Base-by-base conservation (phyloP, 92 coral and sea anemone genomes). In the Phenganax marumi region DNA sequence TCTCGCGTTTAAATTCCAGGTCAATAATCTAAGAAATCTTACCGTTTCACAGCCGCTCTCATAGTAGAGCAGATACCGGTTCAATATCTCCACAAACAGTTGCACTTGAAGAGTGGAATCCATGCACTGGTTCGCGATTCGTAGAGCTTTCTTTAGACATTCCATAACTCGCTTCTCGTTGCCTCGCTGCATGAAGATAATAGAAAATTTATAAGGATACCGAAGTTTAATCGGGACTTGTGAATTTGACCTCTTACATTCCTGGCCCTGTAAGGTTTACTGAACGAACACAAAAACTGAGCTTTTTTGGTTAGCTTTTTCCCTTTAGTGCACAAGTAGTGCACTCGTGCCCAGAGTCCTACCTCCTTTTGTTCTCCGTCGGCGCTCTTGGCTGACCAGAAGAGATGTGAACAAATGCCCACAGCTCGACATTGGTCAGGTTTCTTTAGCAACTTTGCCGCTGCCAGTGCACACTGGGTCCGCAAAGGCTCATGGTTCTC, bases 381-480 rank as follows among this genome's bases (percentile, higher is more conserved):
- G 21, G 89, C 85, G 82, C 97, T 91, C 73, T 91, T 96, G 53
- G 93, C 99, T 14, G 99, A 92, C 99, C 99, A 96, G 65, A 96
- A 96, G 81, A 96, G 89, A 80, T 96, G 99, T 21, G 99, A 96
- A 77, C 99, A 96, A 64, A 96, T 97, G 9, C 91, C 97, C 3
- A 96, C 99, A 25, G 99, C 97, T 18, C 99, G 93, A 71, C 99
- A 96, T 84, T 96, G 99, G 73, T 91, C 99, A 9, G 99, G 99
- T 75, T 96, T 96, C 90, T 92, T 96, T 23, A 96, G 92, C 10
- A 96, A 90, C 70, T 96, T 96, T 21, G 99, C 93, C 8, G 99
- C 97, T 8, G 99, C 99, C 56, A 92, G 88, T 13, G 99, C 99
- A 70, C 97, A 96, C 86, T 96, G 97, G 7, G 99, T 96, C 68